phyloP scores from a whole-genome alignment of 2,113 vertebrate species.

The Platysteira castanea region DNA sequence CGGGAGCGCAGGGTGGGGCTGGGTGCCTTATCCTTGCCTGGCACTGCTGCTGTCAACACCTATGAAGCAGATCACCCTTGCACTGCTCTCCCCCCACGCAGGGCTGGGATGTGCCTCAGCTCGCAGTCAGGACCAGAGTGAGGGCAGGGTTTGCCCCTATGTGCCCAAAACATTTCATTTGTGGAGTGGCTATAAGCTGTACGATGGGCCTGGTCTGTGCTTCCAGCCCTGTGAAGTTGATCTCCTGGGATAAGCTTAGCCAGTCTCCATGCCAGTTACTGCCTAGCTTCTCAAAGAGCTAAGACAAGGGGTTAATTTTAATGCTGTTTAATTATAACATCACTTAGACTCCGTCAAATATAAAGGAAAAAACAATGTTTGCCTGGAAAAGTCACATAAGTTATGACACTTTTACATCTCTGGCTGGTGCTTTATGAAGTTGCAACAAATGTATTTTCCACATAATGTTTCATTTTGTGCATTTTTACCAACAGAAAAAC shows the following conservation, averaged over 20 bases:
- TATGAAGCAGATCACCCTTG: neutral
- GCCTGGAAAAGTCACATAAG: neutral
- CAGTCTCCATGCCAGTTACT: neutral
- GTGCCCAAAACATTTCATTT: neutral
- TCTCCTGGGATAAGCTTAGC: neutral
- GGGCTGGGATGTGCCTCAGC: neutral
- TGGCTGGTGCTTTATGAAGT: neutral
- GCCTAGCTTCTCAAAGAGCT: neutral
- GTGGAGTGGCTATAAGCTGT: neutral
- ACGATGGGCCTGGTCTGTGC: rapidly evolving
- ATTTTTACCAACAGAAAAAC: neutral
- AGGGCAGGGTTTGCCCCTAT: neutral
- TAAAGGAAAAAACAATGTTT: neutral
- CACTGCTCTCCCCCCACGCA: neutral
- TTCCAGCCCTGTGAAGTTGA: neutral
- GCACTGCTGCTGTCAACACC: neutral
- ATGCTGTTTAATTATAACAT: neutral
- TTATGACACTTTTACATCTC: neutral
- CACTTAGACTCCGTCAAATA: neutral
- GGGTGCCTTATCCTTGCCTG: neutral
- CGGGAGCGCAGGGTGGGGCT: neutral
- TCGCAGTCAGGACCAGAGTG: rapidly evolving
- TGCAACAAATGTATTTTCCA: neutral
- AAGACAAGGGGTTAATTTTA: neutral
- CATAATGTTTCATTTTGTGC: neutral